Conservation (phyloP, 1,140 invertebrate genomes). For the Orussus abietinus region DNA sequence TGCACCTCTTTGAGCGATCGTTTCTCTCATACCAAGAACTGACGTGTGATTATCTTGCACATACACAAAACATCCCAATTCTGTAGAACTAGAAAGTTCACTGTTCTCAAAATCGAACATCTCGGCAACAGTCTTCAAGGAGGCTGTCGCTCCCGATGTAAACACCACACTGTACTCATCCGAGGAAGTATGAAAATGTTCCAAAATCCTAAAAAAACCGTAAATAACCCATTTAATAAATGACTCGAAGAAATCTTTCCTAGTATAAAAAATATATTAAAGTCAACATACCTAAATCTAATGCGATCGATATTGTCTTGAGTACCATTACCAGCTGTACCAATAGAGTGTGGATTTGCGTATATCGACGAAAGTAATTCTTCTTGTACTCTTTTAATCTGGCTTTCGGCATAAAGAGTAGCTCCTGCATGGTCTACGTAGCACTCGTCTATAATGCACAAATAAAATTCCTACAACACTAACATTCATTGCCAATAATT, state of each 20-base stretch:
- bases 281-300: constrained; percentile 64
- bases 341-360: constrained; percentile 83
- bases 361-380: constrained; percentile 70
- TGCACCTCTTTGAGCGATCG: constrained; percentile 51
- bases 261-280: constrained; percentile 8
- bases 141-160: constrained; percentile 82
- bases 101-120: constrained; percentile 64
- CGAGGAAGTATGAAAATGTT: constrained; percentile 77
- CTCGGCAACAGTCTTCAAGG: constrained; percentile 81
- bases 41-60: constrained; percentile 92
- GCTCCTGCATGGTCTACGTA: constrained; percentile 92
- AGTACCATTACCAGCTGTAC: constrained; percentile 66
- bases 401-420: constrained; percentile 73
- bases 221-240: neutral
- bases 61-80: constrained; percentile 71
- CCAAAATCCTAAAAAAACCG: constrained; percentile 63
- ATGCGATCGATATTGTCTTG: constrained; percentile 78
- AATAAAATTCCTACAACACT: too few species aligned
- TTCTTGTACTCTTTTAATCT: constrained; percentile 64
- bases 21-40: constrained; percentile 84
- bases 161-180: constrained; percentile 87
- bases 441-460: constrained; percentile 60
- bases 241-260: neutral
- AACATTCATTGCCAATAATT: too few species aligned
- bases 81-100: constrained; percentile 20